Conservation (phyloP, 2,888 invertebrate species). For the Chamaedrilus cognettii region DNA sequence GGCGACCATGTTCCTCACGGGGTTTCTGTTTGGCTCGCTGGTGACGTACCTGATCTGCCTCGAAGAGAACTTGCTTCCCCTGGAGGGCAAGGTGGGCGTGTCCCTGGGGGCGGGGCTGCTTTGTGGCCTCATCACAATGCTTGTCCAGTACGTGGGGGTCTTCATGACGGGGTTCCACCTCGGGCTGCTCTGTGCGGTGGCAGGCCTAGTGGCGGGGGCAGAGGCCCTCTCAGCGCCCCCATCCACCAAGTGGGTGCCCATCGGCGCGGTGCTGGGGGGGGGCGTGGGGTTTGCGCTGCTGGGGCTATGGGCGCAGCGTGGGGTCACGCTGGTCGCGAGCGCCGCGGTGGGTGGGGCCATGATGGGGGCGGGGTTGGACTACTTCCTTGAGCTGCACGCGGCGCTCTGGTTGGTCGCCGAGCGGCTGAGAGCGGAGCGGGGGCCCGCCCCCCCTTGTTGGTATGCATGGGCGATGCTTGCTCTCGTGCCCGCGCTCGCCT, state of each 20-base stretch:
- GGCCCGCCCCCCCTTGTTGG: conserved; percentile 67
- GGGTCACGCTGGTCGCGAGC: conserved; percentile 73
- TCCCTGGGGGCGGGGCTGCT: conserved; percentile 74
- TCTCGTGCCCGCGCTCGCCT: conserved; percentile 73
- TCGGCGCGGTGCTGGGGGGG: conserved; percentile 69
- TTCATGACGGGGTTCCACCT: conserved; percentile 81
- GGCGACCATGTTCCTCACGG: conserved; percentile 84
- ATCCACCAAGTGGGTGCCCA: conserved; percentile 71
- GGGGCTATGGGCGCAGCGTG: conserved; percentile 76
- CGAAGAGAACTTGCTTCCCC: conserved; percentile 73
- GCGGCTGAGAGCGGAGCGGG: conserved; percentile 63
- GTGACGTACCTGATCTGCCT: conserved; percentile 80
- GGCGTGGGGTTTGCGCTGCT: conserved; percentile 73
- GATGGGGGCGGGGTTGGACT: conserved; percentile 72
- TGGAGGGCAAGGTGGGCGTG: conserved; percentile 73
- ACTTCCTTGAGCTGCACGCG: conserved; percentile 73
- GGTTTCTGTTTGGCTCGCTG: conserved; percentile 81
- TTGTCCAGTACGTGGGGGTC: conserved; percentile 79
- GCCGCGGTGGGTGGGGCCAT: conserved; percentile 77
- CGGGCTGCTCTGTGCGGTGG: conserved; percentile 64
- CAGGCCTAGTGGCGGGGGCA: conserved; percentile 59
- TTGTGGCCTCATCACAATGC: conserved; percentile 78
- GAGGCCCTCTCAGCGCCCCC: conserved; percentile 64
- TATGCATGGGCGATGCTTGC: conserved; percentile 75
- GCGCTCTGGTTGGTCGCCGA: conserved; percentile 73